A percentile compares a stretch with the other conserved stretches of the same genome.
Evolutionary conservation across 2,888 invertebrate species (phyloP).

Genomic region (Trichopria drosophilae): DNA sequence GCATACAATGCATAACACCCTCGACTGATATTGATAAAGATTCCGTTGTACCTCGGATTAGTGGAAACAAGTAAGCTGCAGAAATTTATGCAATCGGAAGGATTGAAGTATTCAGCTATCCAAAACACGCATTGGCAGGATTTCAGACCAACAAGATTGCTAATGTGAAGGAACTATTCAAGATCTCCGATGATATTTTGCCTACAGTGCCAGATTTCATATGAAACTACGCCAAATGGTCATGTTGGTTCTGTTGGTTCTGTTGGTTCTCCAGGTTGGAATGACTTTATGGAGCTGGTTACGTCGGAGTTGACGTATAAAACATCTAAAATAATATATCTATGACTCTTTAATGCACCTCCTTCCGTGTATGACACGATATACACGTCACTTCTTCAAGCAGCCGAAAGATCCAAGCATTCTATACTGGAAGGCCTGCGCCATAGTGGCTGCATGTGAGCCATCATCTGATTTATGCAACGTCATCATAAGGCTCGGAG

Average conservation of each 20-base stretch:
- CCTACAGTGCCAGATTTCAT: slow-evolving; percentile 9
- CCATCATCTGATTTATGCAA: too few species aligned
- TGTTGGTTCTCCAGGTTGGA: slow-evolving; percentile 2
- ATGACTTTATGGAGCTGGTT: slow-evolving; percentile 6
- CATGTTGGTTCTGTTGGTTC: background rate
- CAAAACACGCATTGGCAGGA: background rate
- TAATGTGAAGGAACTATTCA: background rate
- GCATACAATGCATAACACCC: slow-evolving; percentile 7
- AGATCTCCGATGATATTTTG: too few species aligned
- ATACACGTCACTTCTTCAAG: too few species aligned
- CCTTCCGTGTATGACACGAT: too few species aligned
- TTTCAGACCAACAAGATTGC: background rate
- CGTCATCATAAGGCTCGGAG: background rate
- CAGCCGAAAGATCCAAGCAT: too few species aligned
- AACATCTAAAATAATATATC: too few species aligned
- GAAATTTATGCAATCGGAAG: background rate
- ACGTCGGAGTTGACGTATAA: background rate
- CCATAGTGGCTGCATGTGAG: too few species aligned
- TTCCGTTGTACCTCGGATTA: background rate
- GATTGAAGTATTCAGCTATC: background rate
- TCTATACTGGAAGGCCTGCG: too few species aligned
- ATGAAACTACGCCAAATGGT: background rate
- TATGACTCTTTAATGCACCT: too few species aligned
- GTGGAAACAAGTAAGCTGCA: background rate
- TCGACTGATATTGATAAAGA: background rate